Evolutionary conservation across 2,888 invertebrate genomes (phyloP).

Genomic region (Melieria crassipennis): DNA sequence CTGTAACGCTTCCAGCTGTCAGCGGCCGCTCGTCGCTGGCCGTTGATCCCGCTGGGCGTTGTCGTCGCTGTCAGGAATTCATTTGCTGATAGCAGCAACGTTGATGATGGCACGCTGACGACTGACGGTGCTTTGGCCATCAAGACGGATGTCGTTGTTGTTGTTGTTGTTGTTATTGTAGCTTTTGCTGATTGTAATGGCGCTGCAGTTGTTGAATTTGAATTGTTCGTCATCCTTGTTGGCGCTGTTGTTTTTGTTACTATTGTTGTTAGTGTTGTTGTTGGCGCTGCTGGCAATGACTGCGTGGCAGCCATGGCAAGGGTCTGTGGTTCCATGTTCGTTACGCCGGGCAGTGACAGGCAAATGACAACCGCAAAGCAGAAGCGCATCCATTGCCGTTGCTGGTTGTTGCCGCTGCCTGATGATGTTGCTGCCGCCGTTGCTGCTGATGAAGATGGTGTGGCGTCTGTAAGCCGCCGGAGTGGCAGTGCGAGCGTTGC

Average conservation of each 20-base stretch:
- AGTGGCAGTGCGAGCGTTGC: background rate
- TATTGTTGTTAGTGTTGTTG: slow-evolving; percentile 38
- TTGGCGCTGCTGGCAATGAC: slow-evolving; percentile 30
- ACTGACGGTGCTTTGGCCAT: no score
- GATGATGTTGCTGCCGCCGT: slow-evolving; percentile 36
- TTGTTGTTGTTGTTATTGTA: slow-evolving; percentile 20
- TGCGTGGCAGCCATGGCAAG: no score
- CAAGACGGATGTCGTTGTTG: slow-evolving; percentile 30
- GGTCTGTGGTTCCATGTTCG: slow-evolving; percentile 49
- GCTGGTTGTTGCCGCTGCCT: slow-evolving; percentile 26
- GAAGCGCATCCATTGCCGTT: slow-evolving; percentile 51
- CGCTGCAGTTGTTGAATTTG: slow-evolving; percentile 24
- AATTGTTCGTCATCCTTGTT: slow-evolving; percentile 27
- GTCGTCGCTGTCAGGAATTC: background rate
- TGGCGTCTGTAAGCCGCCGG: slow-evolving; percentile 19
- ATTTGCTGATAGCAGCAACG: slow-evolving; percentile 22
- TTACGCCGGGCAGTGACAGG: slow-evolving; percentile 51
- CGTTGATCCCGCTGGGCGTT: slow-evolving; percentile 24
- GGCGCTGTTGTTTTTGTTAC: slow-evolving; percentile 30
- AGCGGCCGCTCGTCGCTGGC: background rate
- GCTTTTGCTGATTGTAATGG: background rate
- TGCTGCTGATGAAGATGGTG: slow-evolving; percentile 6
- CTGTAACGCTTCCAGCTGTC: background rate
- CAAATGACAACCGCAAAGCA: slow-evolving; percentile 58
- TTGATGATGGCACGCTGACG: background rate